These are phyloP conservation scores for Papilio gigon DNA, from an alignment of 2,888 invertebrate species.

Conservation along the genomic window DNA sequence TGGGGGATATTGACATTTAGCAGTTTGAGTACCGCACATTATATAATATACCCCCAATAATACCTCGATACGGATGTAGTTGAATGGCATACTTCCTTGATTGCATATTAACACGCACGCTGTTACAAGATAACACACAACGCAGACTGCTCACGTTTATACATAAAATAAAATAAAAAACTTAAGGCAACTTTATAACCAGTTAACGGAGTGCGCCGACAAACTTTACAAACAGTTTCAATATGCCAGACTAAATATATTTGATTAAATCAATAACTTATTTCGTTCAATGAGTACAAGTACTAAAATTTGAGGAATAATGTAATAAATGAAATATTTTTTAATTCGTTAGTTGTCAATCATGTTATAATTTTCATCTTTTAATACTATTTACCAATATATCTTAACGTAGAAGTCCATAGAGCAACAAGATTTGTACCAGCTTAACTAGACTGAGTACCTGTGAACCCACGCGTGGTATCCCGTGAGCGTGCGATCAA, in stretches of 20 bases:
- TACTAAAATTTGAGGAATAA: not conserved
- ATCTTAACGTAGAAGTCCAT: not conserved
- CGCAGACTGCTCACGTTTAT: not conserved
- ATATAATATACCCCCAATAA: slow-evolving; percentile 39
- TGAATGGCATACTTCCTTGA: slow-evolving; percentile 37
- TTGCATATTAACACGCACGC: slow-evolving; percentile 37
- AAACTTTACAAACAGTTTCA: slow-evolving; percentile 8
- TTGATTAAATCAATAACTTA: slow-evolving; percentile 9
- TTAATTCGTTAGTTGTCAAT: not conserved
- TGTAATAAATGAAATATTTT: not conserved
- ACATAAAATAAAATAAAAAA: slow-evolving; percentile 10
- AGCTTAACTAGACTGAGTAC: not conserved
- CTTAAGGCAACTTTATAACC: slow-evolving; percentile 20
- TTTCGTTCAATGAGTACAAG: not conserved
- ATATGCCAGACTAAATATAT: not conserved
- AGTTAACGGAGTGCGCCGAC: not conserved
- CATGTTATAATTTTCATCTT: not conserved
- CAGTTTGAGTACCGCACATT: slow-evolving; percentile 38
- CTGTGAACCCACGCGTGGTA: not conserved
- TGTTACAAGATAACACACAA: slow-evolving; percentile 25
- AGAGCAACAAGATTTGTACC: not conserved
- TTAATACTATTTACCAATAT: not conserved
- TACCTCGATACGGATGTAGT: slow-evolving; percentile 37
- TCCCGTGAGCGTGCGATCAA: not conserved
- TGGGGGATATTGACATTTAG: slow-evolving; percentile 68